Evolutionary conservation across 92 coral and sea anemone species (phyloP).

Genomic region (Hydrozoanthus gracilis): DNA sequence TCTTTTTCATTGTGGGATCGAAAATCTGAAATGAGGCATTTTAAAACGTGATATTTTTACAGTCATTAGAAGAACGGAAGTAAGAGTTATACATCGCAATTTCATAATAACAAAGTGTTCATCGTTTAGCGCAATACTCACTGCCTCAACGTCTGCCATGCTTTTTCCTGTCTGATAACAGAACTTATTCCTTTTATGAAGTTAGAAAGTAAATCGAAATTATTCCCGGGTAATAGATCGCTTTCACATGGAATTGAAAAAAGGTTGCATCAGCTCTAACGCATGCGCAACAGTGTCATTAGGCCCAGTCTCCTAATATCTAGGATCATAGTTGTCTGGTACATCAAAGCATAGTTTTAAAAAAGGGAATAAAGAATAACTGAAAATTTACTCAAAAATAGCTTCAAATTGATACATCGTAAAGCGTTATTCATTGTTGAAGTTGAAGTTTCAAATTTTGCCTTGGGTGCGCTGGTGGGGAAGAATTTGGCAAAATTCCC

Average conservation of each 20-base stretch:
- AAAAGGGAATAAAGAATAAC: no score
- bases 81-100: background rate
- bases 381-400: no score
- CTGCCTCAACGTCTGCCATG: slow-evolving; percentile 91
- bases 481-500: no score
- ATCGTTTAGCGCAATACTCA: slow-evolving; percentile 37
- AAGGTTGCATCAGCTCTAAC: slow-evolving; percentile 92
- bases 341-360: no score
- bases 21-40: slow-evolving; percentile 64
- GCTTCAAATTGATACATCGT: no score
- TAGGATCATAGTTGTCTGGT: no score
- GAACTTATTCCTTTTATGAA: no score
- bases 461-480: no score
- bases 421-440: no score
- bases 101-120: background rate
- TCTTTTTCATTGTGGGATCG: slow-evolving; percentile 95
- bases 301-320: slow-evolving; percentile 12
- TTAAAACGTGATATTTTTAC: background rate
- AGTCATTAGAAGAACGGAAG: background rate
- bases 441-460: no score
- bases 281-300: slow-evolving; percentile 64
- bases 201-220: background rate
- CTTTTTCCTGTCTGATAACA: slow-evolving; percentile 2
- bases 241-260: slow-evolving; percentile 51
- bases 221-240: background rate